Evolutionary conservation across 2,888 invertebrate genomes (phyloP).

Genomic region (Andrena fulva): DNA sequence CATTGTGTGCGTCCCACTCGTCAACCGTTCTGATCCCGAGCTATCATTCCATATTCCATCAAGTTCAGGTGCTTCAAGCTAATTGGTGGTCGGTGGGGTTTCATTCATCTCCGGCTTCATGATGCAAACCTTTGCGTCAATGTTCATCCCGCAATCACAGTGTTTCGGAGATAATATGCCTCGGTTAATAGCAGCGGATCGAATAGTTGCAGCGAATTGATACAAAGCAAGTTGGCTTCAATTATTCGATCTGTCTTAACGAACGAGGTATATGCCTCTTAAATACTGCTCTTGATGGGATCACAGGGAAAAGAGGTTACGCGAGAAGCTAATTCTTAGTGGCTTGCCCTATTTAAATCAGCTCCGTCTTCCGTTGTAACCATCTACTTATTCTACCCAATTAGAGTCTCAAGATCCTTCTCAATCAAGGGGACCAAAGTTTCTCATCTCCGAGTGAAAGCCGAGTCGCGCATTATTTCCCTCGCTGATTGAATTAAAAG

Average conservation of each 20-base stretch:
- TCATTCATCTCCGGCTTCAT: neutral
- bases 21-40: neutral
- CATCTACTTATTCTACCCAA: slow-evolving; percentile 8
- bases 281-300: too few species aligned
- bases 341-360: neutral
- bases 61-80: neutral
- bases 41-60: neutral
- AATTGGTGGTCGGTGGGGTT: neutral
- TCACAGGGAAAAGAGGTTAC: neutral
- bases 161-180: too few species aligned
- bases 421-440: neutral
- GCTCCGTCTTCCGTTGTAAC: neutral
- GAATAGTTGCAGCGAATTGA: too few species aligned
- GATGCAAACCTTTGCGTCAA: too few species aligned
- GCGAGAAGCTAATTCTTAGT: neutral
- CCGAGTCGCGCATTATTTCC: neutral
- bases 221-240: too few species aligned
- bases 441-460: neutral
- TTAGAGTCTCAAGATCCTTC: slow-evolving; percentile 2
- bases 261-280: too few species aligned
- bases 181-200: too few species aligned
- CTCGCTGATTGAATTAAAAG: slow-evolving; percentile 24
- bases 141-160: too few species aligned
- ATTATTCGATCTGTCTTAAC: too few species aligned
- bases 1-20: slow-evolving; percentile 28